phyloP scores from a whole-genome alignment of 1,140 invertebrate species.

The Drosophila pseudoananassae region DNA sequence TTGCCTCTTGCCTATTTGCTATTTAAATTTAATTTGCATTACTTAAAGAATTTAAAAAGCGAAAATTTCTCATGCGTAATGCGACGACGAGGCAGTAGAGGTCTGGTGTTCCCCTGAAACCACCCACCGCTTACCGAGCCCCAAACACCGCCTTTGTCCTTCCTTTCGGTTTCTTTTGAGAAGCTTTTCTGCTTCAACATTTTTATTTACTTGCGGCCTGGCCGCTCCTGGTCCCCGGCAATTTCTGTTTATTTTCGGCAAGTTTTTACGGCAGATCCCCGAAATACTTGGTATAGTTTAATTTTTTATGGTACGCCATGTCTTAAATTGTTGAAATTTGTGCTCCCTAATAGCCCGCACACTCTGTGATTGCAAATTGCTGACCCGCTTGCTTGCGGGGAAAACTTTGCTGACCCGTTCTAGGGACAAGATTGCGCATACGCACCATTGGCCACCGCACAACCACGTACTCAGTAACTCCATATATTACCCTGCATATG shows the following conservation, averaged over 20 bases:
- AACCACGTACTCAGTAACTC: not conserved
- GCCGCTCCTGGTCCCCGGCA: conserved; percentile 30
- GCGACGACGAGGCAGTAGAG: conserved; percentile 27
- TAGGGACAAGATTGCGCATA: conserved; percentile 64
- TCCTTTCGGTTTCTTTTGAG: conserved; percentile 60
- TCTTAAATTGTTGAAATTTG: conserved; percentile 60
- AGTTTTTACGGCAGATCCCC: conserved; percentile 57
- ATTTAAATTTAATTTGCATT: conserved; percentile 83
- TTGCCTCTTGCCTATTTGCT: conserved; percentile 75
- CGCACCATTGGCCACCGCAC: conserved; percentile 67
- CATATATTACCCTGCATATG: not conserved
- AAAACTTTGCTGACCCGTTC: conserved; percentile 45
- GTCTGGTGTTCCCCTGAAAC: conserved; percentile 2
- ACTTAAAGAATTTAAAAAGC: conserved; percentile 82
- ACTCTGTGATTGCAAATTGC: conserved; percentile 10
- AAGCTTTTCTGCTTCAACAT: conserved; percentile 78
- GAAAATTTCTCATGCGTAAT: conserved; percentile 77
- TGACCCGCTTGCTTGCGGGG: conserved; percentile 20
- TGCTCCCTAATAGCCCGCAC: conserved; percentile 14
- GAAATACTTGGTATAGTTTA: conserved; percentile 58
- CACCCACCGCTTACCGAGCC: not conserved
- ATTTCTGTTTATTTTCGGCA: conserved; percentile 79
- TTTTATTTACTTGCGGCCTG: conserved; percentile 78
- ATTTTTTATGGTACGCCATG: conserved; percentile 42
- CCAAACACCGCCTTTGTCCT: conserved; percentile 1